Evolutionary conservation across 2,797 vertebrate genomes (phyloP).

Genomic region (Thamnophis elegans): DNA sequence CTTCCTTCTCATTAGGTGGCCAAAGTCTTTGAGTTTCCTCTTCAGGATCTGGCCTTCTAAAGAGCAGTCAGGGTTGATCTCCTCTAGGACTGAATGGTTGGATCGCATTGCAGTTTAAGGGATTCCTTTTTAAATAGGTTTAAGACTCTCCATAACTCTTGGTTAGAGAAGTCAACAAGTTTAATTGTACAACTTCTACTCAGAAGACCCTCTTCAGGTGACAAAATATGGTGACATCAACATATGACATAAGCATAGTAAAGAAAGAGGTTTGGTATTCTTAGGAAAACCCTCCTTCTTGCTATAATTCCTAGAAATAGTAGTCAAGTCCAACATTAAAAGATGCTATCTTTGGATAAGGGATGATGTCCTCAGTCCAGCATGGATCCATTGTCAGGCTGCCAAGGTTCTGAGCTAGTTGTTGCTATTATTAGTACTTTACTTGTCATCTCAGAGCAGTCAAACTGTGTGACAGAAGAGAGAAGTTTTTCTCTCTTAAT

Average conservation of each 20-base stretch:
- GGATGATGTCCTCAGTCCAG: background rate
- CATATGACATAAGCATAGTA: background rate
- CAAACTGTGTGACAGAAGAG: background rate
- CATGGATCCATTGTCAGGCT: background rate
- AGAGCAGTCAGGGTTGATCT: too few relatives aligned
- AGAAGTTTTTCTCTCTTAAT: background rate
- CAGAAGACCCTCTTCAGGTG: background rate
- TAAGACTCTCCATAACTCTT: background rate
- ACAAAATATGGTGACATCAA: background rate
- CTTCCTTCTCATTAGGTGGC: too few relatives aligned
- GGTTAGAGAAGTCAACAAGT: background rate
- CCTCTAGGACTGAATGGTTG: too few relatives aligned
- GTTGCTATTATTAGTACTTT: background rate
- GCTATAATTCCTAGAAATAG: background rate
- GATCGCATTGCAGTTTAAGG: too few relatives aligned
- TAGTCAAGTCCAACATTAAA: background rate
- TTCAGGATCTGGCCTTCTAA: too few relatives aligned
- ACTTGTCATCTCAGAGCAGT: background rate
- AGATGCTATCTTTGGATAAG: background rate
- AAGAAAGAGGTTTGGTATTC: background rate
- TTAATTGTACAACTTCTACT: background rate
- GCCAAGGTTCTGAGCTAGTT: too few relatives aligned
- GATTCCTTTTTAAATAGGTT: background rate
- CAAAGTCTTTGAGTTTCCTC: too few relatives aligned
- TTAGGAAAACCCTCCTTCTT: background rate